Evolutionary conservation across 2,888 invertebrate genomes (phyloP).

Genomic region (Amorpha juglandis): DNA sequence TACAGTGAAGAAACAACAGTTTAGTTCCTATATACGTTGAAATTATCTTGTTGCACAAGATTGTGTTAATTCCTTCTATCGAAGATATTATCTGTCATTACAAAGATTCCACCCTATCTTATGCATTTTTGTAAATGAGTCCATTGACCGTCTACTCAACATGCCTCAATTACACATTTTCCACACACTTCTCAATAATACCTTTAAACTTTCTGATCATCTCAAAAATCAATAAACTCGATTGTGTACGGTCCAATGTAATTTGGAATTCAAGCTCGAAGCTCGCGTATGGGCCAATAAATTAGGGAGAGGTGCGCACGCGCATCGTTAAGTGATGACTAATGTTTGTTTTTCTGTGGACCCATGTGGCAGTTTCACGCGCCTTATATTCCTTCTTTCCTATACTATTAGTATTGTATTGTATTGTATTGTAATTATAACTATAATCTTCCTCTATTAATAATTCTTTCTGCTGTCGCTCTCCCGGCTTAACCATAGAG

Average conservation of each 20-base stretch:
- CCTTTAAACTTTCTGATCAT: not conserved
- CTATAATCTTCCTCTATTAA: too few species aligned
- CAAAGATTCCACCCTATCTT: not conserved
- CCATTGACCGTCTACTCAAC: not conserved
- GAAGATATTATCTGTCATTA: not conserved
- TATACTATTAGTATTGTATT: too few species aligned
- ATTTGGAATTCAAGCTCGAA: conserved; percentile 53
- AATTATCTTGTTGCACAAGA: too few species aligned
- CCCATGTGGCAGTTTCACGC: not conserved
- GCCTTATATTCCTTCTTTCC: not conserved
- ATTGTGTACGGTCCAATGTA: conserved; percentile 38
- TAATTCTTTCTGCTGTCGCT: not conserved
- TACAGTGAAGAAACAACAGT: not conserved
- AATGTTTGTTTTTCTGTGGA: conserved; percentile 48
- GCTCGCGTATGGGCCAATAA: conserved; percentile 56
- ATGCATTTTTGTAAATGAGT: not conserved
- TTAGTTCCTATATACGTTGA: not conserved
- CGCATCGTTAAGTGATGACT: conserved; percentile 78
- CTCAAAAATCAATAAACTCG: conserved; percentile 41
- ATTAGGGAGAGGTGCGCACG: conserved; percentile 64
- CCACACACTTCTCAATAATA: not conserved
- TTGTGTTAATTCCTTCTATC: not conserved
- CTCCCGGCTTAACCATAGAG: too few species aligned
- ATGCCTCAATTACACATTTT: not conserved
- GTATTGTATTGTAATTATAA: too few species aligned